Evolutionary conservation across 1,140 invertebrate species (phyloP).

Genomic region (Hylyphantes graminicola): DNA sequence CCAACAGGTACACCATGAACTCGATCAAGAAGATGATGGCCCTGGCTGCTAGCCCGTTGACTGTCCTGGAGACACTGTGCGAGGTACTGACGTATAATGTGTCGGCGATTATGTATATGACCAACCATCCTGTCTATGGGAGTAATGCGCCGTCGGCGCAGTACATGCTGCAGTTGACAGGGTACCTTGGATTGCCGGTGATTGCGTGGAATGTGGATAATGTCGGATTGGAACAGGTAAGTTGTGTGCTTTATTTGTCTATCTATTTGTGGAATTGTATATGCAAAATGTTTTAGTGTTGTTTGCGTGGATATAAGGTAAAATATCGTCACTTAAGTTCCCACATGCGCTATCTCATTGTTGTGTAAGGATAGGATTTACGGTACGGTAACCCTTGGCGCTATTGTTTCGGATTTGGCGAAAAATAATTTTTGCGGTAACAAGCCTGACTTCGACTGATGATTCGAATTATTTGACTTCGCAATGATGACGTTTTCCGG

Average conservation of each 20-base stretch:
- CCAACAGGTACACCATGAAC: conserved; percentile 15
- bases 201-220: conserved; percentile 94
- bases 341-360: no score
- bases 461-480: no score
- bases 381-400: no score
- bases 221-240: conserved; percentile 80
- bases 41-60: conserved; percentile 79
- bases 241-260: not conserved
- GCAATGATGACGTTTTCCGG: no score
- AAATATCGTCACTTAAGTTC: no score
- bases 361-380: no score
- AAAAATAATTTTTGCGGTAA: no score
- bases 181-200: conserved; percentile 85
- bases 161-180: conserved; percentile 90
- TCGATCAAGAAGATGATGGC: conserved; percentile 13
- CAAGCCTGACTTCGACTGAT: no score
- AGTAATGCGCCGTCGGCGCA: conserved; percentile 90
- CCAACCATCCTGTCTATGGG: conserved; percentile 89
- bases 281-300: no score
- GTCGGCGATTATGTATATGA: conserved; percentile 90
- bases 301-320: no score
- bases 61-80: conserved; percentile 78
- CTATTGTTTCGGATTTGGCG: no score
- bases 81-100: conserved; percentile 89
- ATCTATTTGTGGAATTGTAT: no score